Evolutionary conservation across 64 coral and sea anemone species (phyloP).

Genomic region (Exaiptasia diaphana): DNA sequence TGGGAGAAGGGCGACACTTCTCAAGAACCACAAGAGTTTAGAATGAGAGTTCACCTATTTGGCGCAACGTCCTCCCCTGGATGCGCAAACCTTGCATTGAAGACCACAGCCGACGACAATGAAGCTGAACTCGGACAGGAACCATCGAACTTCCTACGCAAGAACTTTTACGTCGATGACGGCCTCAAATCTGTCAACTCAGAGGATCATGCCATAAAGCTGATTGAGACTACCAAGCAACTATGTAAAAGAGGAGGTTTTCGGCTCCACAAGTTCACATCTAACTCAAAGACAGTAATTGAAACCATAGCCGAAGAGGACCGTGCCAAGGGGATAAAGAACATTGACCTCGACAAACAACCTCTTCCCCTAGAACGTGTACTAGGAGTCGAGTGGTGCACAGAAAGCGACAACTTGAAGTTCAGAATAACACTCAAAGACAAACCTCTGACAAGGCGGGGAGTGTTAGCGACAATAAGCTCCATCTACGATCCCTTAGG

Average conservation of each 20-base stretch:
- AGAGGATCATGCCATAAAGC: not conserved
- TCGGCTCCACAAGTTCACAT: not conserved
- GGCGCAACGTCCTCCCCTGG: slow-evolving; percentile 23
- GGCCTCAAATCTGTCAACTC: not conserved
- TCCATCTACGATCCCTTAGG: not conserved
- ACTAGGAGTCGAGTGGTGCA: not conserved
- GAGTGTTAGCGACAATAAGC: not conserved
- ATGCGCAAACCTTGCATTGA: slow-evolving; percentile 18
- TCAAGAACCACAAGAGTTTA: not conserved
- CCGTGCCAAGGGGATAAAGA: not conserved
- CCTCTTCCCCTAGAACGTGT: not conserved
- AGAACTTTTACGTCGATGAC: not conserved
- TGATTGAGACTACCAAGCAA: not conserved
- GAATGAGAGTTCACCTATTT: slow-evolving; percentile 9
- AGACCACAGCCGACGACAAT: not conserved
- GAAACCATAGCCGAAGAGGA: not conserved
- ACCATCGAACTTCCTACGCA: not conserved
- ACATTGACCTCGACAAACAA: not conserved
- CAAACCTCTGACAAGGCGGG: too few relatives aligned
- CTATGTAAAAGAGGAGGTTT: not conserved
- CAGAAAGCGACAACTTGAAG: not conserved
- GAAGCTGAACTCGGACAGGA: not conserved
- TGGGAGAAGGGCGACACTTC: slow-evolving; percentile 20
- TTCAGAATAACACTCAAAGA: not conserved
- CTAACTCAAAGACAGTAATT: not conserved